Evolutionary conservation across 2,888 invertebrate genomes (phyloP), one percentile per base, ranked within the genome.

Genomic region (Phoenoteleia sp.): DNA sequence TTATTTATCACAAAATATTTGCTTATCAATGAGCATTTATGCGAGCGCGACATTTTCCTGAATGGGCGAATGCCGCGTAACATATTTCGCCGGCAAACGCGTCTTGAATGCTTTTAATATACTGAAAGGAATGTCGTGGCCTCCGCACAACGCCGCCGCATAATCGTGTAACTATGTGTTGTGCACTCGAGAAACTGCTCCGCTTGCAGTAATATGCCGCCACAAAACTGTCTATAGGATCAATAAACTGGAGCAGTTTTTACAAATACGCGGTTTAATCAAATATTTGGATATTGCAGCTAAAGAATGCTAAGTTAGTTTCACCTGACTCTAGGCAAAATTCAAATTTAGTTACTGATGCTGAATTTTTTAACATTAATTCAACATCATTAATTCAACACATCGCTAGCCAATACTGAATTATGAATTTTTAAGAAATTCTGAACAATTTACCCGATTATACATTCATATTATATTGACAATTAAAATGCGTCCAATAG

Each of bases 61-160:
- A 13, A 19, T 19, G 29, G 47, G 47, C 15, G 29, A 19, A 47
- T 66, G 17, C 58, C 27, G 27, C 9, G 29, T 36, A 49, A 54
- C 56, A 52, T 45, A 23, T 17, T 42, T 45, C 27, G 15, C 13
- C 2, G 29, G 29, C 62, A 60, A 42, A 71, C 64, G 23, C 58
- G 58, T 58, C 72, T 74, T 60, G 58, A 80, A 80, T 60, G 72
- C 56, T 72, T 80, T 80, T 74, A 80, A 80, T 80, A 72, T 80
- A 74, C 54, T 67, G 60, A 36, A 81, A 64, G 74, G 60, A 74
- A 74, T 81, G 81, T 81, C 74, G 74, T 64, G 81, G 66, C 62
- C 62, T 79, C 42, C 21, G 79, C 64, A 66, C 58, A 54, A 52
- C 72, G 27, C 45, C 17, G 39, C 39, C 13, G 47, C 11, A 72